These are phyloP conservation scores for Mya arenaria DNA, from an alignment of 1,140 invertebrate genomes.

Conservation along the genomic window DNA sequence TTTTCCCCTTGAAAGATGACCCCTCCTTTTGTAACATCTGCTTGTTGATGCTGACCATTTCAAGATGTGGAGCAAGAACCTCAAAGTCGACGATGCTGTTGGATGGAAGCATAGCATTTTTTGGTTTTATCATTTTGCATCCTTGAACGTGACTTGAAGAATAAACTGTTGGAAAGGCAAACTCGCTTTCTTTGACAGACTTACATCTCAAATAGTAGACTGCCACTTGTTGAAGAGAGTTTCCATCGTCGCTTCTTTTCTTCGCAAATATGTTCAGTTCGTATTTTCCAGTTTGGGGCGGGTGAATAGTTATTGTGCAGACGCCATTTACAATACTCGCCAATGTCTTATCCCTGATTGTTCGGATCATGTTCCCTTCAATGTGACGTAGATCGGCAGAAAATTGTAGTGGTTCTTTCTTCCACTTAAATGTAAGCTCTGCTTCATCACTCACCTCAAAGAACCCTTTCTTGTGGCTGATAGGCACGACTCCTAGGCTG, in stretches of 20 bases:
- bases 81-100: conserved; percentile 10
- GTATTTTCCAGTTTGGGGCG: conserved; percentile 44
- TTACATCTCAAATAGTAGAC: conserved; percentile 48
- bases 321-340: neutral
- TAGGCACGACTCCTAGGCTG: conserved; percentile 22
- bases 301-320: conserved; percentile 31
- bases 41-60: neutral
- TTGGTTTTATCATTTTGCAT: neutral
- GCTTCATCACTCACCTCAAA: conserved; percentile 49
- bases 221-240: conserved; percentile 8
- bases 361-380: neutral
- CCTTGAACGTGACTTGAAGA: neutral
- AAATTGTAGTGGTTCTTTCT: neutral
- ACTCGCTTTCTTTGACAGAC: neutral
- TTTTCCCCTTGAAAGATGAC: neutral
- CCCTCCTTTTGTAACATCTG: conserved; percentile 10
- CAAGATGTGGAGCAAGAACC: conserved; percentile 3
- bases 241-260: neutral
- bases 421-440: conserved; percentile 38
- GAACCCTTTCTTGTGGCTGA: conserved; percentile 35
- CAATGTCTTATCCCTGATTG: neutral
- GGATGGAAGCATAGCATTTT: neutral
- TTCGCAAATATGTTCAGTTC: conserved; percentile 42
- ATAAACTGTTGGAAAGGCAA: neutral
- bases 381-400: neutral